phyloP scores from a whole-genome alignment of 2,888 invertebrate species.

The Hartigia nigra region DNA sequence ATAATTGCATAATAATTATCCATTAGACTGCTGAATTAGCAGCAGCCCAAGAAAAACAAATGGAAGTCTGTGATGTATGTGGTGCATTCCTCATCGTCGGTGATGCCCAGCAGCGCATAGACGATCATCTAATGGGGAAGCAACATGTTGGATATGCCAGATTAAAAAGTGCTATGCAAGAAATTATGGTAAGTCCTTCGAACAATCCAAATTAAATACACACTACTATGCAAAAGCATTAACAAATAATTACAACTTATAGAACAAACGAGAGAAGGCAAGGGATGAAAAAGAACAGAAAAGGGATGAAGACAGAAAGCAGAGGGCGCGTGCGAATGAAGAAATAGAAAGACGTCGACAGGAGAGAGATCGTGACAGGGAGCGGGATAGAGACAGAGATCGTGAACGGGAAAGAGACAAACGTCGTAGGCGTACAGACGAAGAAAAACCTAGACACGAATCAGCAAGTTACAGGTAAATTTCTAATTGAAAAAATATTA shows the following conservation, averaged over 20 bases:
- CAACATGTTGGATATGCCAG: slow-evolving; percentile 93
- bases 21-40: slow-evolving; percentile 81
- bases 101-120: slow-evolving; percentile 97
- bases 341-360: slow-evolving; percentile 56
- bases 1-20: neutral
- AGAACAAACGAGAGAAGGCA: slow-evolving; percentile 67
- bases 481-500: slow-evolving; percentile 7
- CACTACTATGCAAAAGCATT: neutral
- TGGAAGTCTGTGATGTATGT: slow-evolving; percentile 99
- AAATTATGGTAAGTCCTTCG: slow-evolving; percentile 65
- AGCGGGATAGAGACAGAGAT: slow-evolving; percentile 36
- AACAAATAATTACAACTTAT: slow-evolving; percentile 15
- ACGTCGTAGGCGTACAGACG: slow-evolving; percentile 56
- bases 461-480: slow-evolving; percentile 52
- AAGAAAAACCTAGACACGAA: slow-evolving; percentile 59
- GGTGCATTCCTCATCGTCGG: slow-evolving; percentile 99
- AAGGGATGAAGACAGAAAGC: slow-evolving; percentile 68
- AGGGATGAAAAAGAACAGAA: slow-evolving; percentile 69
- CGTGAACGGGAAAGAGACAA: slow-evolving; percentile 41
- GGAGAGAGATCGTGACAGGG: slow-evolving; percentile 46
- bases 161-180: slow-evolving; percentile 70
- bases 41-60: slow-evolving; percentile 93
- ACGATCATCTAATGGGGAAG: slow-evolving; percentile 98
- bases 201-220: neutral
- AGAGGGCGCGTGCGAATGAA: slow-evolving; percentile 62